phyloP scores from a whole-genome alignment of 1,140 invertebrate genomes.

The Steinernema khuongi region DNA sequence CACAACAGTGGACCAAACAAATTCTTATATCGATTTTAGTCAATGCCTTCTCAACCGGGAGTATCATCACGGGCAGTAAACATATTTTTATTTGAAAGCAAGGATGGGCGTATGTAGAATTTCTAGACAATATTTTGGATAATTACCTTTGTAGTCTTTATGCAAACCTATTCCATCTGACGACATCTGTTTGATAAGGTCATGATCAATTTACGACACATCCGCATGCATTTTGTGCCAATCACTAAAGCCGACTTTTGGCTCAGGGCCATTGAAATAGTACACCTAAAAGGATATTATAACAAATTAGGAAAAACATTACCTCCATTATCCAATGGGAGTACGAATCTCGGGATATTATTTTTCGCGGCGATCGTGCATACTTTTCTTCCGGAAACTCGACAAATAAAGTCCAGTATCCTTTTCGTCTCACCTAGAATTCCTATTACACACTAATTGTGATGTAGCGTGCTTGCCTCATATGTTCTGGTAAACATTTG shows the following conservation, averaged over 20 bases:
- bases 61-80: not conserved
- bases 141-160: too few relatives aligned
- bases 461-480: constrained; percentile 35
- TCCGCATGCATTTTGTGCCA: constrained; percentile 53
- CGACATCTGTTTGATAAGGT: too few relatives aligned
- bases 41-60: not conserved
- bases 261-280: constrained; percentile 45
- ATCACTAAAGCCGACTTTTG: constrained; percentile 49
- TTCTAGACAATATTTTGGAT: too few relatives aligned
- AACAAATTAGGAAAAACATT: not conserved
- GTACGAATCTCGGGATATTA: constrained; percentile 54
- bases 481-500: constrained; percentile 58
- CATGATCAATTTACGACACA: not conserved
- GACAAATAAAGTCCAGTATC: constrained; percentile 56
- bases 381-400: constrained; percentile 56
- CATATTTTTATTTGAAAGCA: not conserved
- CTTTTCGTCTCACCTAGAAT: constrained; percentile 55
- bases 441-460: not conserved
- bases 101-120: too few relatives aligned
- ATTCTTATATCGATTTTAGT: too few relatives aligned
- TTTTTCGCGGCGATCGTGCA: constrained; percentile 54
- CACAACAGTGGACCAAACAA: too few relatives aligned
- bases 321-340: constrained; percentile 59
- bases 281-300: constrained; percentile 43
- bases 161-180: too few relatives aligned